Evolutionary conservation across 2,888 invertebrate genomes (phyloP), one percentile per base, ranked within the genome.

Genomic region (Amorpha juglandis): DNA sequence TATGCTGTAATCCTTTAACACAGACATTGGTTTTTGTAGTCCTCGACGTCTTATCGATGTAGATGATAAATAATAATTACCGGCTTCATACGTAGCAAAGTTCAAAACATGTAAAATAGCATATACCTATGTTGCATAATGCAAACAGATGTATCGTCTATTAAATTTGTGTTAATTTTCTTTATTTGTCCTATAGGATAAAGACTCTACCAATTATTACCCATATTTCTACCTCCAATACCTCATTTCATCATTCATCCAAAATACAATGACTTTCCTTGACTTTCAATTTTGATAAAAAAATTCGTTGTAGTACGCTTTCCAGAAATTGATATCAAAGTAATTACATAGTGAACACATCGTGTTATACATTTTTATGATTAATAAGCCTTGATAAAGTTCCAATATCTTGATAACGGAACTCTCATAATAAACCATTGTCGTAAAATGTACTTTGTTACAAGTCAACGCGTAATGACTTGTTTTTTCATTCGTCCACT

Each of bases 311-410:
- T 19, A 55, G 11, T 38, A 19, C 55, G 8, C 38, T 42, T 58
- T 19, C 42, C 58, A 58, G 42, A 11, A 58, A 55, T 38, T 16
- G 35, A 55, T 55, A 55, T 11, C 16, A 8, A 4, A 35, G 19
- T 12, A 19, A 42, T 58, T 42, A 58, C 42, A 12, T 14, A 53
- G 33, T n/a, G 14, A n/a, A 35, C 33, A 6, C 27, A 21, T n/a
- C 35, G 35, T 58, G 16, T 21, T 21, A 38, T 65, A 35, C 48
- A 58, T 55, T 58, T 58, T 65, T 65, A 58, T 55, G 53, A 64
- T 53, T 47, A 55, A 55, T 35, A 65, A 65, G 19, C 35, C 3
- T 14, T 58, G 64, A 65, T 65, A 65, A 65, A 55, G 16, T 35
- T n/a, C 19, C n/a, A 35, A 58, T 50, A 58, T 42, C 58, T 42